These are phyloP conservation scores for Cephalopachus bancanus DNA, from an alignment of 2,797 vertebrate genomes.

Conservation along the genomic window DNA sequence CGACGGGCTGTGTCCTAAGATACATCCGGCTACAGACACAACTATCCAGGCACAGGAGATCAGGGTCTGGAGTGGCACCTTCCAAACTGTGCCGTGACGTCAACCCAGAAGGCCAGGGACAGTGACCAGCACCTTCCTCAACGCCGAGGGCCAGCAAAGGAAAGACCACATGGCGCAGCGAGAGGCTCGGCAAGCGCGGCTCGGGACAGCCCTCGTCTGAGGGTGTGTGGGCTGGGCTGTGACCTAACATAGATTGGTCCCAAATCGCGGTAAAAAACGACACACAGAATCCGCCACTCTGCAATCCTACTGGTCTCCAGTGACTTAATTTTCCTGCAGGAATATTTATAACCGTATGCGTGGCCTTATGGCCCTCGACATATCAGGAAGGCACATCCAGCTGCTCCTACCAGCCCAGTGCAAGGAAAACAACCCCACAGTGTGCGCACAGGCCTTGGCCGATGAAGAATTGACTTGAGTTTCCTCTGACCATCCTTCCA, in stretches of 20 bases:
- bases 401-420: neutral
- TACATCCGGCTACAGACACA: neutral
- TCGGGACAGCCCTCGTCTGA: neutral
- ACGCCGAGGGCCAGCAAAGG: no score
- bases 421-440: no score
- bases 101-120: neutral
- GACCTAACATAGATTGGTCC: neutral
- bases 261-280: neutral
- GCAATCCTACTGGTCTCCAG: neutral
- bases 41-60: neutral
- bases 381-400: neutral
- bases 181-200: fast-evolving
- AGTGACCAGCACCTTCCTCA: neutral
- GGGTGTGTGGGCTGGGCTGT: neutral
- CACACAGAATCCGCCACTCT: fast-evolving
- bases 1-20: neutral
- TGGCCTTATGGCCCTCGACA: fast-evolving
- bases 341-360: neutral
- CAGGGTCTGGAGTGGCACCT: neutral
- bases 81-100: neutral
- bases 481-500: no score
- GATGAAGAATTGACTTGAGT: no score
- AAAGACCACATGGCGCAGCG: neutral
- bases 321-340: neutral
- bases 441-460: no score